Evolutionary conservation across 2,113 vertebrate genomes (phyloP).

Genomic region (Myrmophylax atrothorax): DNA sequence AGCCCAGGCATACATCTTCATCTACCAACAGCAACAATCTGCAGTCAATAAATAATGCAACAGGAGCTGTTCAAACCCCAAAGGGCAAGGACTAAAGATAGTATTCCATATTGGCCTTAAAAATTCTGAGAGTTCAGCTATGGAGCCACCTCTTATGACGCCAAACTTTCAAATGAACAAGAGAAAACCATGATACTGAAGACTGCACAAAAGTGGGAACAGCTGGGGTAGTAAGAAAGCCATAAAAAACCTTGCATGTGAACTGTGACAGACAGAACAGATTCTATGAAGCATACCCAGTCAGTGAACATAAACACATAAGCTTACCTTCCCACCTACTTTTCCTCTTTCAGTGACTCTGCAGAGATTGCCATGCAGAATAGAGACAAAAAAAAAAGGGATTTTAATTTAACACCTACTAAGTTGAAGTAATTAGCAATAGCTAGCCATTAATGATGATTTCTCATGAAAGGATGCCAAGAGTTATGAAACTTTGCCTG

Average conservation of each 20-base stretch:
- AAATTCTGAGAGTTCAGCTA: not conserved
- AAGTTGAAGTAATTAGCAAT: not conserved
- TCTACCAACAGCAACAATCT: not conserved
- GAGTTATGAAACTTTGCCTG: conserved; percentile 32
- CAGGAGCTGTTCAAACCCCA: not conserved
- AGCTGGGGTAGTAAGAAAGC: not conserved
- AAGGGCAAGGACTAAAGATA: not conserved
- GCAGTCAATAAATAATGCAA: not conserved
- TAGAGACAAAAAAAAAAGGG: not conserved
- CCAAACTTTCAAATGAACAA: not conserved
- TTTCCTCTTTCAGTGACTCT: not conserved
- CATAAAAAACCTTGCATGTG: not conserved
- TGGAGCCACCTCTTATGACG: not conserved
- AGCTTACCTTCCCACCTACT: not conserved
- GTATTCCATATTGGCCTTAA: not conserved
- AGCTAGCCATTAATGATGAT: not conserved
- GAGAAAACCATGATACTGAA: not conserved
- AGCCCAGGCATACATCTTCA: not conserved
- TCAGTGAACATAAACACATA: not conserved
- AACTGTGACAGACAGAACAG: not conserved
- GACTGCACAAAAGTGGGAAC: not conserved
- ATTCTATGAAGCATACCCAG: not conserved
- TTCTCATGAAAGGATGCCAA: not conserved
- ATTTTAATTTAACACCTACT: conserved; percentile 2
- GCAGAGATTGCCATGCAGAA: not conserved